Percentiles rank a stretch among this genome's conserved stretches.
These are phyloP conservation scores for Cryptops parisi DNA, from an alignment of 2,888 invertebrate species.

Conservation along the genomic window DNA sequence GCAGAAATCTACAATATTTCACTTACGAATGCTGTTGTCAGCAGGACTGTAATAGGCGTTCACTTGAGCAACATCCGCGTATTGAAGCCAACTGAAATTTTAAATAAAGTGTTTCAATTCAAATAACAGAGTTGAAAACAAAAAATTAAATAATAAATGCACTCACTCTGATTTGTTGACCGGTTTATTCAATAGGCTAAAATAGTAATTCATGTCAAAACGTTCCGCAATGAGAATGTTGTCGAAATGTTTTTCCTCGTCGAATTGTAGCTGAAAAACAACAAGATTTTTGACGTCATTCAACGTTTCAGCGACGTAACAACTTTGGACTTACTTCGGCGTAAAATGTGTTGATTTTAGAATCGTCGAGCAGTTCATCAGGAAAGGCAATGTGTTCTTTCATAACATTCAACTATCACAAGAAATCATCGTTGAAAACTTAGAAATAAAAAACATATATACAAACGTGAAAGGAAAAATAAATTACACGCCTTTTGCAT, in stretches of 20 bases:
- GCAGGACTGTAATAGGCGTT: conserved; percentile 31
- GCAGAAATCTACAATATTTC: no score
- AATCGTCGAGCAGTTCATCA: conserved; percentile 66
- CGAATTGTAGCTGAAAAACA: neutral
- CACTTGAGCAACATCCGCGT: conserved; percentile 25
- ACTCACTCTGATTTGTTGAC: conserved; percentile 17
- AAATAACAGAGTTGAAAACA: no score
- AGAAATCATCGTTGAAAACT: neutral
- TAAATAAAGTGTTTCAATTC: no score
- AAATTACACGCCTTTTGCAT: conserved; percentile 28
- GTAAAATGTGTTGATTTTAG: conserved; percentile 66
- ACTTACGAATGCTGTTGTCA: conserved; percentile 31
- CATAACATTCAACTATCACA: conserved; percentile 55
- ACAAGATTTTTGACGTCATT: no score
- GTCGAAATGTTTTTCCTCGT: conserved; percentile 47
- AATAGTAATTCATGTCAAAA: conserved; percentile 65
- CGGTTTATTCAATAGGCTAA: conserved; percentile 58
- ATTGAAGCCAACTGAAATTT: conserved; percentile 16
- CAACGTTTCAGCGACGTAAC: no score
- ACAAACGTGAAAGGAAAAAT: neutral
- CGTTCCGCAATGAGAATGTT: conserved; percentile 61
- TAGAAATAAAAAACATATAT: neutral
- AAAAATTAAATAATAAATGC: no score
- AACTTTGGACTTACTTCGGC: no score
- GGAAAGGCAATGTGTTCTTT: conserved; percentile 84